Evolutionary conservation across 35 echinoderm and acorn worm species (phyloP).

Genomic region (Strongylocentrotus purpuratus): DNA sequence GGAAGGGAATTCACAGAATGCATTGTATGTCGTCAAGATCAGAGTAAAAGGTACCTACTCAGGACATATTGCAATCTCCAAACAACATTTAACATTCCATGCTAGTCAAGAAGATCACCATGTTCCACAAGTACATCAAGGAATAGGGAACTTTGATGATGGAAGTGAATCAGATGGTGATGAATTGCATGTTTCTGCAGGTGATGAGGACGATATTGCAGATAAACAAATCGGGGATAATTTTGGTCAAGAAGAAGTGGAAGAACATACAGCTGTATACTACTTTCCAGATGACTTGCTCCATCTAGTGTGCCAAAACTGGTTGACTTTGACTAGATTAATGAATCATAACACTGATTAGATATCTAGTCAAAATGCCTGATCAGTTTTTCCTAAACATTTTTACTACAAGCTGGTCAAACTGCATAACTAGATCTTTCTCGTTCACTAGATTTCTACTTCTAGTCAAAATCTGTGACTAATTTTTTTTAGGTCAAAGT

Average conservation of each 20-base stretch:
- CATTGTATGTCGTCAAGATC: not conserved
- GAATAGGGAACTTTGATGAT: conserved; percentile 41
- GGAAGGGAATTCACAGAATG: conserved; percentile 32
- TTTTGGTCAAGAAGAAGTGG: conserved; percentile 48
- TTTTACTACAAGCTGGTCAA: no score
- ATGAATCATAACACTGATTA: no score
- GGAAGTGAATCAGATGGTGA: conserved; percentile 42
- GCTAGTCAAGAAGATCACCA: not conserved
- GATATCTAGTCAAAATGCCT: no score
- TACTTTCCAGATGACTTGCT: conserved; percentile 13
- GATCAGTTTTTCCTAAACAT: no score
- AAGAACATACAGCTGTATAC: conserved; percentile 23
- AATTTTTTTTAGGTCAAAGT: no score
- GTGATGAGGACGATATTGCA: conserved; percentile 42
- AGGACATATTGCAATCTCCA: conserved; percentile 21
- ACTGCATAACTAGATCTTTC: no score
- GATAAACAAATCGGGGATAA: conserved; percentile 43
- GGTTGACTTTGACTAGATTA: no score
- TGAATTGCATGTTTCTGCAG: conserved; percentile 46
- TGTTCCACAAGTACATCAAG: conserved; percentile 44
- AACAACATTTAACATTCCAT: conserved; percentile 30
- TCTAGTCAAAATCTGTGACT: no score
- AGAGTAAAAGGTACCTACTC: not conserved
- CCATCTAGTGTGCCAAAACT: conserved; percentile 27
- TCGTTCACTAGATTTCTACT: no score